These are phyloP conservation scores for Ophonus ardosiacus DNA, from an alignment of 2,888 invertebrate species.

Conservation along the genomic window DNA sequence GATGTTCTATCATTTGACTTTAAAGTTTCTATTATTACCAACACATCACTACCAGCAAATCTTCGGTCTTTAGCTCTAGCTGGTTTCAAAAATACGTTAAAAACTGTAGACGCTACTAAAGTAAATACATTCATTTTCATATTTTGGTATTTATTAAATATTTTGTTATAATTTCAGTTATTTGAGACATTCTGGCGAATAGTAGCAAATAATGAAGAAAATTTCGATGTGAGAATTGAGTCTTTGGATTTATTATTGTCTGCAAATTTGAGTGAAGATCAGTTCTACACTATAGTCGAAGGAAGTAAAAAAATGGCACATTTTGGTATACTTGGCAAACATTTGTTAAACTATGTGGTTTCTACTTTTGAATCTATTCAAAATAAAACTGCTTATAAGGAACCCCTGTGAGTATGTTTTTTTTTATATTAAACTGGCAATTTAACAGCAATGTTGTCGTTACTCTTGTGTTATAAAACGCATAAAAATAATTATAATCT, in stretches of 20 bases:
- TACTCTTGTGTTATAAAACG: no score
- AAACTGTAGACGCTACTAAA: background rate
- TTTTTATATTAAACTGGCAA: background rate
- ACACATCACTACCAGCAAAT: slow-evolving; percentile 1
- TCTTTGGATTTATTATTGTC: slow-evolving; percentile 82
- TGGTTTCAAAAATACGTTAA: slow-evolving; percentile 27
- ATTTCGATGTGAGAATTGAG: slow-evolving; percentile 83
- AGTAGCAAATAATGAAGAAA: slow-evolving; percentile 81
- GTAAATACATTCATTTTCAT: background rate
- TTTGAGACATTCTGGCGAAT: slow-evolving; percentile 83
- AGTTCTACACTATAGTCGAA: background rate
- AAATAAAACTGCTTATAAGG: slow-evolving; percentile 1
- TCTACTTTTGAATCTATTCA: slow-evolving; percentile 11
- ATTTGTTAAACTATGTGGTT: slow-evolving; percentile 38
- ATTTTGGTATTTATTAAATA: background rate
- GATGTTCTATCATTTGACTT: background rate
- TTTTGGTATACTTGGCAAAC: background rate
- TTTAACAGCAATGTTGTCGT: no score
- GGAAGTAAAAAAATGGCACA: background rate
- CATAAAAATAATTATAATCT: no score
- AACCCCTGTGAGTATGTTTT: slow-evolving; percentile 9
- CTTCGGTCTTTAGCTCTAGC: slow-evolving; percentile 30
- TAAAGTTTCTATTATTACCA: background rate
- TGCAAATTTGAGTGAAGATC: slow-evolving; percentile 76
- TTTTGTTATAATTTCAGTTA: slow-evolving; percentile 72